phyloP scores from a whole-genome alignment of 1,140 invertebrate genomes.

The Formica selysi region DNA sequence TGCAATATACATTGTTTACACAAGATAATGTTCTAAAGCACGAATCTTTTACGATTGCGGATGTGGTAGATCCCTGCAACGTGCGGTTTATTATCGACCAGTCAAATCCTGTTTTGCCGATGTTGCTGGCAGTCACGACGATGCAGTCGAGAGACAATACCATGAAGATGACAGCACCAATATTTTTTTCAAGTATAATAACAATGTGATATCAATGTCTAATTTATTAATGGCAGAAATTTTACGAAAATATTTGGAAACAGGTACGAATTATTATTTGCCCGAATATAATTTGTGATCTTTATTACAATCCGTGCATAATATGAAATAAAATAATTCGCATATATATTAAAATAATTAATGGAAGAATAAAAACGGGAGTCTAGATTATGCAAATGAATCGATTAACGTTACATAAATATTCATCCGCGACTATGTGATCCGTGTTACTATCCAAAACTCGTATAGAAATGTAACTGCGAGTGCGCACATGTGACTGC shows the following conservation, averaged over 20 bases:
- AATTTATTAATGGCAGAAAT: too few species aligned
- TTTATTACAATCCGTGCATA: not conserved
- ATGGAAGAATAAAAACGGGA: not conserved
- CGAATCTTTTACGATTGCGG: conserved; percentile 44
- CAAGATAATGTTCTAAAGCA: not conserved
- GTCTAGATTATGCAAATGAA: conserved; percentile 27
- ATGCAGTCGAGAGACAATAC: not conserved
- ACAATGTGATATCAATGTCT: too few species aligned
- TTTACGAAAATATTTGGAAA: not conserved
- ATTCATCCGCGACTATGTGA: conserved; percentile 18
- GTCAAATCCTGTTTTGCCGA: conserved; percentile 69
- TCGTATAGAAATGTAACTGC: conserved; percentile 5
- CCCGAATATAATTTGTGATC: not conserved
- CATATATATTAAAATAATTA: not conserved
- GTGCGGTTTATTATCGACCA: conserved; percentile 48
- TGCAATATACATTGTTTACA: not conserved
- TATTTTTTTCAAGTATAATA: conserved; percentile 24
- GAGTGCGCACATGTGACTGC: conserved; percentile 20
- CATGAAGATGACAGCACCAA: conserved; percentile 80
- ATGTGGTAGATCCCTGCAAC: conserved; percentile 58
- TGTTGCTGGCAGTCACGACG: not conserved
- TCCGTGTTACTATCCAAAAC: not conserved
- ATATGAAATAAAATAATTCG: conserved; percentile 1
- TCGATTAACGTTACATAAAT: not conserved
- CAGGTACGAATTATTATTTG: conserved; percentile 12